Percentiles rank a stretch among this genome's conserved stretches.
Evolutionary conservation across 1,140 invertebrate genomes (phyloP).

Genomic region (Sinella curviseta): DNA sequence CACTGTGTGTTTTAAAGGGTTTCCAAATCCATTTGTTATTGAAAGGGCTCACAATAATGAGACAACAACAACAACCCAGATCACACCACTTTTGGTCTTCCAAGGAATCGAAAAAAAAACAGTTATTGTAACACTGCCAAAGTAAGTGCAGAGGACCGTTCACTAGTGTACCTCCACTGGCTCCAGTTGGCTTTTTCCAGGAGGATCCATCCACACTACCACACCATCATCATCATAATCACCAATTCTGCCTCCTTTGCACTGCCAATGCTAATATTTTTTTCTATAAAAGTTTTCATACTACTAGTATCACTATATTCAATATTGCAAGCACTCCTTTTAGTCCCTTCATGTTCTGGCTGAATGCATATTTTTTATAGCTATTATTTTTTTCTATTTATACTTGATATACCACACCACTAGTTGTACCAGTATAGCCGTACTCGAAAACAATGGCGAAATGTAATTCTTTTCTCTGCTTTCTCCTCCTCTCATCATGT

Average conservation of each 20-base stretch:
- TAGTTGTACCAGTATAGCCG: too few relatives aligned
- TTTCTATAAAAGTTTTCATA: not conserved
- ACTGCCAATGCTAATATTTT: not conserved
- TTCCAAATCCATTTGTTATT: not conserved
- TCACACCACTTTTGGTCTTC: not conserved
- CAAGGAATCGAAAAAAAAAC: not conserved
- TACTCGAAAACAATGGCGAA: too few relatives aligned
- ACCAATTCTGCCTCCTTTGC: not conserved
- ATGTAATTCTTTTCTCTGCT: too few relatives aligned
- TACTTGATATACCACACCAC: too few relatives aligned
- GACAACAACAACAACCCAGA: not conserved
- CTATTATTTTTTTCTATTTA: too few relatives aligned
- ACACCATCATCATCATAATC: not conserved
- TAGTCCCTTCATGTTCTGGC: too few relatives aligned
- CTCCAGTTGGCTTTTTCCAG: not conserved
- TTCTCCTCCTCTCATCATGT: too few relatives aligned
- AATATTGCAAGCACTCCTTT: too few relatives aligned
- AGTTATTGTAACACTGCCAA: constrained; percentile 1
- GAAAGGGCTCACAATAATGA: not conserved
- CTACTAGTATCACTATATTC: too few relatives aligned
- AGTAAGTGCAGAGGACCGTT: not conserved
- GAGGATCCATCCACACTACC: not conserved
- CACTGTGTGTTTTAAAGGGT: too few relatives aligned
- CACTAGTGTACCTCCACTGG: constrained; percentile 1
- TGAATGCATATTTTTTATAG: too few relatives aligned